These are phyloP conservation scores for Stegostoma tigrinum DNA, from an alignment of 2,113 vertebrate species.

Conservation along the genomic window DNA sequence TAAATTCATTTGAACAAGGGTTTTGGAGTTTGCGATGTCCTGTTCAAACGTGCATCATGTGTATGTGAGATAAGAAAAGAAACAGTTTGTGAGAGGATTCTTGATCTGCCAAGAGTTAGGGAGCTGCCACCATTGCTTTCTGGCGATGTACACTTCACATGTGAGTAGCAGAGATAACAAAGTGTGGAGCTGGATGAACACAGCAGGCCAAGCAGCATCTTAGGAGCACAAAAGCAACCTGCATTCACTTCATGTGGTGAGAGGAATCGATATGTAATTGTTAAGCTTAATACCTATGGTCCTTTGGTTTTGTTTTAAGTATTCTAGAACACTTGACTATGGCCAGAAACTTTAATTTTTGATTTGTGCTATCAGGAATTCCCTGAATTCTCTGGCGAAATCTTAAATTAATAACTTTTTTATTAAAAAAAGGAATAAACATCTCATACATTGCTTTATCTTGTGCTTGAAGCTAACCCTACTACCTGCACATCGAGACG, in stretches of 20 bases:
- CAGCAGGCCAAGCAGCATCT: too few relatives aligned
- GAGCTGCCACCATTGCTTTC: background rate
- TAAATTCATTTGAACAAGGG: background rate
- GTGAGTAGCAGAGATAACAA: too few relatives aligned
- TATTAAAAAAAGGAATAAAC: too few relatives aligned
- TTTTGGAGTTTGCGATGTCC: background rate
- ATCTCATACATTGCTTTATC: too few relatives aligned
- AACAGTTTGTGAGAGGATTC: background rate
- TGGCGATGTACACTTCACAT: background rate
- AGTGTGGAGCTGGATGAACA: too few relatives aligned
- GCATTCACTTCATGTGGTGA: background rate
- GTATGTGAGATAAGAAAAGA: background rate
- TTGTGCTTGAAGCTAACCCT: background rate
- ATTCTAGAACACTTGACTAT: background rate
- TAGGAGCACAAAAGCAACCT: too few relatives aligned
- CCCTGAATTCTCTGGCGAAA: background rate
- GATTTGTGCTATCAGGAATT: background rate
- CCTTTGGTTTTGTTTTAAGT: background rate
- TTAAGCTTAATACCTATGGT: background rate
- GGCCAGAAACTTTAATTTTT: background rate
- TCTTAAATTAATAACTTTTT: background rate
- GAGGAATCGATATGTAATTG: background rate
- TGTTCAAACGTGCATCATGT: background rate
- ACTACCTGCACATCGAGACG: too few relatives aligned
- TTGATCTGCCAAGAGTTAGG: background rate